phyloP scores from a whole-genome alignment of 2,113 vertebrate species.

The Anhinga anhinga region DNA sequence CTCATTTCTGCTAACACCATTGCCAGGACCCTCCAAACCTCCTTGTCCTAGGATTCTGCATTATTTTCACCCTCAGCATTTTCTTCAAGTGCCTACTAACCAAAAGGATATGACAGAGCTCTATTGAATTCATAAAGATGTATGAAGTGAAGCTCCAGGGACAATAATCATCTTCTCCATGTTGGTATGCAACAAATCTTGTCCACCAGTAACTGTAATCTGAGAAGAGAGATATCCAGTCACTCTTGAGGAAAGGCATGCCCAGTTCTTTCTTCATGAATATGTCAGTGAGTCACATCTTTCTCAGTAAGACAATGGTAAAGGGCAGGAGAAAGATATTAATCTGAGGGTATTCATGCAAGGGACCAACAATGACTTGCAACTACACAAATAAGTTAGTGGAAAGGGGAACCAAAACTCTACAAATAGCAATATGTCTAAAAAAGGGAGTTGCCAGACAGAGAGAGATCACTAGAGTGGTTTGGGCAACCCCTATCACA shows the following conservation, averaged over 20 bases:
- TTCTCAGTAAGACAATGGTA: background rate
- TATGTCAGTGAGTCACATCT: background rate
- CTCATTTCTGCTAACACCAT: background rate
- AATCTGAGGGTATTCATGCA: background rate
- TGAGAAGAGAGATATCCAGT: constrained; percentile 23
- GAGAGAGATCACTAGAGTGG: background rate
- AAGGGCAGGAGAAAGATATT: background rate
- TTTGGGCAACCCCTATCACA: background rate
- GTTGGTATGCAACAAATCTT: constrained; percentile 38
- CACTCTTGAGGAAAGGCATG: background rate
- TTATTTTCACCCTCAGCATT: background rate
- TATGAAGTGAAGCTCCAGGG: background rate
- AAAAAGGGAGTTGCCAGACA: background rate
- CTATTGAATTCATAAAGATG: background rate
- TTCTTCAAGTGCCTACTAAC: constrained; percentile 41
- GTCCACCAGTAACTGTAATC: constrained; percentile 66
- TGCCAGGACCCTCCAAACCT: background rate
- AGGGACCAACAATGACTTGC: background rate
- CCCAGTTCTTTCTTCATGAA: background rate
- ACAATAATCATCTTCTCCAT: background rate
- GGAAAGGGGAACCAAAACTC: constrained; percentile 43
- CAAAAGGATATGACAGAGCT: constrained; percentile 45
- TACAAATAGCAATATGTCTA: background rate
- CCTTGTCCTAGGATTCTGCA: background rate
- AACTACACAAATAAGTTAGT: background rate